Percentiles rank a stretch among this genome's conserved stretches.
These are phyloP conservation scores for Ictalurus furcatus DNA, from an alignment of 2,113 vertebrate species.

Conservation along the genomic window DNA sequence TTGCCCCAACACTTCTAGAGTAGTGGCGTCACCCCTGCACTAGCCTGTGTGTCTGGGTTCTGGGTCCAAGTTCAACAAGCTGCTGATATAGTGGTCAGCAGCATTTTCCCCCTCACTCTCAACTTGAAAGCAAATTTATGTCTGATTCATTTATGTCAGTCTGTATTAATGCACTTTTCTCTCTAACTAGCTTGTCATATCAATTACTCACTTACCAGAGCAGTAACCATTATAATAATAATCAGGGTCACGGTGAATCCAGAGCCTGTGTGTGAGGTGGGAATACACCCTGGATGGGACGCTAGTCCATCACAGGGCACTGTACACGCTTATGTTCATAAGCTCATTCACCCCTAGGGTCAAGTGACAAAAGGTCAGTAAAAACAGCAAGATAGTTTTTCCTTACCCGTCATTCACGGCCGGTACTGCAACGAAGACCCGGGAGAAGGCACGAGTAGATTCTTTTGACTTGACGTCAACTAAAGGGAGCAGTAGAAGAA, in stretches of 20 bases:
- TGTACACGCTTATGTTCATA: not conserved
- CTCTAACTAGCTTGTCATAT: not conserved
- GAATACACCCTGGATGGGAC: not conserved
- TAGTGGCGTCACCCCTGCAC: no score
- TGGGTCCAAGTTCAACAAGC: not conserved
- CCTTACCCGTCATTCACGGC: constrained; percentile 80
- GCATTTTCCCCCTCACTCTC: not conserved
- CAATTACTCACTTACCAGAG: not conserved
- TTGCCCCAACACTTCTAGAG: no score
- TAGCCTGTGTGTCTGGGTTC: not conserved
- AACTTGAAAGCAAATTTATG: not conserved
- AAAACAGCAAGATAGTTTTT: not conserved
- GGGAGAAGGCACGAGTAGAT: constrained; percentile 81
- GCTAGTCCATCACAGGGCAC: not conserved
- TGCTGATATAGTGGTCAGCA: not conserved
- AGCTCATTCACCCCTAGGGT: not conserved
- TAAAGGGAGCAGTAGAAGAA: constrained; percentile 51
- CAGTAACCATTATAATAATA: not conserved
- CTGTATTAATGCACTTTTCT: not conserved
- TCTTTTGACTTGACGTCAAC: constrained; percentile 83
- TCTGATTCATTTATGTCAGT: not conserved
- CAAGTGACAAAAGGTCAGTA: not conserved
- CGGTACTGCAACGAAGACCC: constrained; percentile 86
- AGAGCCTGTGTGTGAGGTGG: not conserved
- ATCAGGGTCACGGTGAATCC: not conserved